Evolutionary conservation across 2,113 vertebrate genomes (phyloP), one percentile per base, ranked within the genome.

Genomic region (Dromaius novaehollandiae): DNA sequence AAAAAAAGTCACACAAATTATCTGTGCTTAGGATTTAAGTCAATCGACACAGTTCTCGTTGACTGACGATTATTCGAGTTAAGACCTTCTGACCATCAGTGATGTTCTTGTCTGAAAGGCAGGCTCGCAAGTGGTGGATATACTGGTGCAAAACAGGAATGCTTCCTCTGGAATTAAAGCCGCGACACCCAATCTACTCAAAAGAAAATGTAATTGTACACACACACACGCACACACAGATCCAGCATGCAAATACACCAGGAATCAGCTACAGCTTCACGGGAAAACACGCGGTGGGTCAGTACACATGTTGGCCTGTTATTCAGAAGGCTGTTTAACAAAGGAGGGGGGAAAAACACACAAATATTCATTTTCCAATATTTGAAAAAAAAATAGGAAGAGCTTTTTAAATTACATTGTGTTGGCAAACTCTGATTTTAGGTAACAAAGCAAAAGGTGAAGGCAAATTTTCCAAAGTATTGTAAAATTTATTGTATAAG

Each of bases 401-500:
- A 91, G 66, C 63, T 73, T 86, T 58, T 36, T 63, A 76, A 92
- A 90, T 90, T 81, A 91, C 91, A 92, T 55, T n/a, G 61, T 82
- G 88, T 77, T 92, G 88, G 77, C 63, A 94, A 86, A 92, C 40
- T 40, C 63, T 56, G 71, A 24, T 53, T 92, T 77, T 38, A 34
- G 74, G 90, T 90, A 89, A 96, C 74, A 93, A 94, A 96, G 73
- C 65, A 92, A 82, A 96, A 96, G 88, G 78, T 95, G 93, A 96
- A 96, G 87, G 96, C 93, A 94, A 88, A 93, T 65, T 58, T 97
- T 98, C 97, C 97, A 98, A 98, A 98, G 98, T 98, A 97, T 95
- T 98, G 97, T 98, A 98, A 98, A 98, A 98, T 98, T 98, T 98
- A 98, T 98, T 98, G 98, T 98, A 87, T 98, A 97, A 98, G 98